A percentile compares a stretch with the other conserved stretches of the same genome.
Evolutionary conservation across 2,888 invertebrate species (phyloP).

Genomic region (Celastrina argiolus): DNA sequence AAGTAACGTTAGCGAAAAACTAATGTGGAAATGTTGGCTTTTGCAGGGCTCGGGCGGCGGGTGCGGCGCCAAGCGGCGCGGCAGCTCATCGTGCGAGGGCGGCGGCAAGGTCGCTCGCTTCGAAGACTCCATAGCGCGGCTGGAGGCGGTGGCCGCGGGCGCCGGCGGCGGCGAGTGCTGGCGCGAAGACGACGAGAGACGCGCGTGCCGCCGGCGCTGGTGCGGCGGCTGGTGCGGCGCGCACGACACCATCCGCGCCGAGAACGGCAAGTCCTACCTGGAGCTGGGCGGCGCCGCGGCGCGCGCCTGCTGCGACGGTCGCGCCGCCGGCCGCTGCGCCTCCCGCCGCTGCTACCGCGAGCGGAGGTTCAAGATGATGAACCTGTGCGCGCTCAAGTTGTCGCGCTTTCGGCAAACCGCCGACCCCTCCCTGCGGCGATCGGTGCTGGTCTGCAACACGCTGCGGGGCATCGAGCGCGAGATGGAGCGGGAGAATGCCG

Average conservation of each 20-base stretch:
- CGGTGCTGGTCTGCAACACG: conserved; percentile 95
- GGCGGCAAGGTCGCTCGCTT: conserved; percentile 74
- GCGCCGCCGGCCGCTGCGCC: conserved; percentile 85
- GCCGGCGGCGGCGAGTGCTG: conserved; percentile 80
- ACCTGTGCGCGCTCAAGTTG: conserved; percentile 94
- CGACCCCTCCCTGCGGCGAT: conserved; percentile 92
- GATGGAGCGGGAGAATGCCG: conserved; percentile 84
- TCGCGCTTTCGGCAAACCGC: conserved; percentile 92
- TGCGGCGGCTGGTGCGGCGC: conserved; percentile 76
- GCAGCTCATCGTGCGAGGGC: conserved; percentile 70
- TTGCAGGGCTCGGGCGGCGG: conserved; percentile 75
- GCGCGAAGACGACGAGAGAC: conserved; percentile 74
- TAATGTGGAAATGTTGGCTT: conserved; percentile 36
- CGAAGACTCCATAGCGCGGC: conserved; percentile 72
- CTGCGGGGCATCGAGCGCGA: conserved; percentile 92
- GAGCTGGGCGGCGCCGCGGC: conserved; percentile 90
- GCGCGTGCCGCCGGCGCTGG: conserved; percentile 76
- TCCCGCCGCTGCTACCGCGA: conserved; percentile 90
- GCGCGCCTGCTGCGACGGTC: conserved; percentile 86
- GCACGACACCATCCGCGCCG: conserved; percentile 91
- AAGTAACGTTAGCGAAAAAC: too few species aligned
- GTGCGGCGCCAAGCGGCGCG: conserved; percentile 75
- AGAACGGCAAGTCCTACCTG: conserved; percentile 93
- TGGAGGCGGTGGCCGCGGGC: conserved; percentile 79
- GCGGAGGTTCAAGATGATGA: conserved; percentile 91